phyloP scores from a whole-genome alignment of 2,113 vertebrate genomes.

The Oryzias celebensis region DNA sequence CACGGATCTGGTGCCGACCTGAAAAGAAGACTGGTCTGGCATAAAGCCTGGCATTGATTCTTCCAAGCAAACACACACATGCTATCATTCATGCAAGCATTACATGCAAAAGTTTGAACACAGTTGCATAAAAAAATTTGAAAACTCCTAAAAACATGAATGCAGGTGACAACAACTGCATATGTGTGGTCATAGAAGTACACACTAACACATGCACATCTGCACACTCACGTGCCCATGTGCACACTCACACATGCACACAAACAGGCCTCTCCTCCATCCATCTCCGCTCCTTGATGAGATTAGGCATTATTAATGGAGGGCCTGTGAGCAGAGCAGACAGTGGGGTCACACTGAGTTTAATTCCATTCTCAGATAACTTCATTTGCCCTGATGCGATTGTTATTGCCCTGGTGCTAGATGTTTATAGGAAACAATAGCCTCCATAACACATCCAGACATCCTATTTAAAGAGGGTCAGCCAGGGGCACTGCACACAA shows the following conservation, averaged over 20 bases:
- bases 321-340: conserved; percentile 92
- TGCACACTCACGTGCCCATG: conserved; percentile 16
- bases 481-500: conserved; percentile 84
- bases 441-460: conserved; percentile 98
- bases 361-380: conserved; percentile 99
- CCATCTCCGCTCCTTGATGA: conserved; percentile 85
- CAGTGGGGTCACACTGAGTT: conserved; percentile 95
- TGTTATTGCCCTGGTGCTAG: conserved; percentile 98
- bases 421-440: conserved; percentile 99
- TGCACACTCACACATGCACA: conserved; percentile 31
- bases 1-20: conserved; percentile 39
- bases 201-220: not conserved
- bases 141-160: not conserved
- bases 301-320: conserved; percentile 99
- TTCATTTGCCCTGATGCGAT: conserved; percentile 98
- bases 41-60: conserved; percentile 46
- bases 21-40: conserved; percentile 55
- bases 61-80: conserved; percentile 7
- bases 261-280: conserved; percentile 51
- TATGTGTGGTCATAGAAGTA: conserved; percentile 17
- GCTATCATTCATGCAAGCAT: not conserved
- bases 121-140: conserved; percentile 3
- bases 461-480: conserved; percentile 92
- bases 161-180: conserved; percentile 12
- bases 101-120: conserved; percentile 6